Percentiles rank a stretch among this genome's conserved stretches.
Conservation (phyloP, 2,113 vertebrate species). For the Neotoma lepida region DNA sequence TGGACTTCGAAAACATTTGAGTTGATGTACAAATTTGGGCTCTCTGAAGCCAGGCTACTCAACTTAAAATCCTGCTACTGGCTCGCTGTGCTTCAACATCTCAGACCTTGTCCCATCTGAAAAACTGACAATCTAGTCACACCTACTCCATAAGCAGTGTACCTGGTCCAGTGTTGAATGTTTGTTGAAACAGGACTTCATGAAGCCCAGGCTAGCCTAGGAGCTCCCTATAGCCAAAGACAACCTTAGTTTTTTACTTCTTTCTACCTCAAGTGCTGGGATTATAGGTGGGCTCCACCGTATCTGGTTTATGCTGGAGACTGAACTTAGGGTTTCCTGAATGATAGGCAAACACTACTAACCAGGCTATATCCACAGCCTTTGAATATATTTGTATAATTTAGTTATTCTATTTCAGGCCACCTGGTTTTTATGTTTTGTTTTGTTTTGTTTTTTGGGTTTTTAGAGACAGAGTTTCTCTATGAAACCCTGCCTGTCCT, state of each 20-base stretch:
- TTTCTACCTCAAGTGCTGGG: not conserved
- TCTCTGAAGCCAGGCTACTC: constrained; percentile 6
- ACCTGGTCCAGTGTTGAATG: not conserved
- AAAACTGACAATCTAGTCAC: not conserved
- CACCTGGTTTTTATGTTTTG: not conserved
- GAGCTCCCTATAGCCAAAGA: not conserved
- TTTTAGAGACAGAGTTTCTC: no score
- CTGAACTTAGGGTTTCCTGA: not conserved
- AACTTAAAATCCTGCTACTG: constrained; percentile 32
- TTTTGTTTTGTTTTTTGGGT: no score
- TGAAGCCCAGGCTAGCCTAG: not conserved
- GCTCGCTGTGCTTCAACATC: constrained; percentile 1
- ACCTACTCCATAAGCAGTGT: not conserved
- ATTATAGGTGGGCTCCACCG: not conserved
- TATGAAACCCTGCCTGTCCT: no score
- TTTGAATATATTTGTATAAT: not conserved
- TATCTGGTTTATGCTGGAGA: not conserved
- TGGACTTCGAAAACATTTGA: constrained; percentile 11
- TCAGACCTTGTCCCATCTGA: constrained; percentile 26
- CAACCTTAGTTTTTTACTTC: not conserved
- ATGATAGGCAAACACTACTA: not conserved
- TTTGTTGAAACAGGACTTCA: not conserved
- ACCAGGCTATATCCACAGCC: not conserved
- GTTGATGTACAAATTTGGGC: not conserved
- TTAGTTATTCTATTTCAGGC: constrained; percentile 21